Evolutionary conservation across 1,140 invertebrate species (phyloP).

Genomic region (Palaemon carinicauda): DNA sequence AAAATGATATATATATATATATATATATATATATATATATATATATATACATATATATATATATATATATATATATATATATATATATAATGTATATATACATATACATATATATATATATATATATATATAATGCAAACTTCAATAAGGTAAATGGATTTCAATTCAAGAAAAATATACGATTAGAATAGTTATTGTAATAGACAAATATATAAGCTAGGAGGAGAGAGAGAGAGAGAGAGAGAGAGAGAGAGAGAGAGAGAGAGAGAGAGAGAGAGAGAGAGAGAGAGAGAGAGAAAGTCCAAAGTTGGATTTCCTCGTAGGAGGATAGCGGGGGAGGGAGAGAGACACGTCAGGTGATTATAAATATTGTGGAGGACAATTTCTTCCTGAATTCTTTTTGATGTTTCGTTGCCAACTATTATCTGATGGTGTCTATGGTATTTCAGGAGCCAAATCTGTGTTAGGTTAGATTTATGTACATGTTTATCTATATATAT

Average conservation of each 20-base stretch:
- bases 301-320: neutral
- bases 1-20: too few species aligned
- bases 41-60: too few species aligned
- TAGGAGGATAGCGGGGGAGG: neutral
- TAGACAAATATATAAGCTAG: too few species aligned
- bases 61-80: too few species aligned
- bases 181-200: neutral
- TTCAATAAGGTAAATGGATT: neutral
- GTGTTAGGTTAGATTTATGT: neutral
- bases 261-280: constrained; percentile 7
- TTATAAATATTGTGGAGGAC: neutral
- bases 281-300: neutral
- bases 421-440: neutral
- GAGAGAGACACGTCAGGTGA: neutral
- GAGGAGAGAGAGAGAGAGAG: neutral
- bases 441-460: too few species aligned
- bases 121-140: too few species aligned
- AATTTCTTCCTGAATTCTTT: too few species aligned
- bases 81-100: too few species aligned
- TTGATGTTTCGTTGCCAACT: too few species aligned
- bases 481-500: neutral
- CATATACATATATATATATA: too few species aligned
- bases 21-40: too few species aligned
- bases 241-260: neutral
- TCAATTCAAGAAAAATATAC: neutral